A percentile compares a stretch with the other conserved stretches of the same genome.
Evolutionary conservation across 2,888 invertebrate species (phyloP).

Genomic region (Diplolepis rosae): DNA sequence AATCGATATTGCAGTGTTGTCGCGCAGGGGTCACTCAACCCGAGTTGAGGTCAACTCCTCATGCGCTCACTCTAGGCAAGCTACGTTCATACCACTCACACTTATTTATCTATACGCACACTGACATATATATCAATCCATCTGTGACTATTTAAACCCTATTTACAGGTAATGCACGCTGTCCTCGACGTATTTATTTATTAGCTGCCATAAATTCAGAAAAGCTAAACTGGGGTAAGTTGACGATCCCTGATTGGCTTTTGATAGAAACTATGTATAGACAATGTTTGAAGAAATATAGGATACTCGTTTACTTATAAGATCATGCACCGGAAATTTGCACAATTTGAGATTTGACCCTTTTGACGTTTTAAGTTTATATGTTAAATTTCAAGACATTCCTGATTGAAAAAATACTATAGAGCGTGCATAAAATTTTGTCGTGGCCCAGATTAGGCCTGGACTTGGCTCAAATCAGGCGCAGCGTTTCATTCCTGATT

Average conservation of each 20-base stretch:
- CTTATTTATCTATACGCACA: neutral
- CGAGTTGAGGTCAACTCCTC: slow-evolving; percentile 66
- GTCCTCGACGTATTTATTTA: slow-evolving; percentile 11
- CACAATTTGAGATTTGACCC: neutral
- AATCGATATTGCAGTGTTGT: slow-evolving; percentile 72
- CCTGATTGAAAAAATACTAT: neutral
- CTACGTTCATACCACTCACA: neutral
- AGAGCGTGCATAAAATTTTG: too few species aligned
- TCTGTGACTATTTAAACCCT: neutral
- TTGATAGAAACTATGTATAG: too few species aligned
- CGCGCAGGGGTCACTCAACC: slow-evolving; percentile 70
- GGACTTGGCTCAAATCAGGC: too few species aligned
- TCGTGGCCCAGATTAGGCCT: too few species aligned
- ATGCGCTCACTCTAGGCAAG: slow-evolving; percentile 50
- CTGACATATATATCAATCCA: neutral
- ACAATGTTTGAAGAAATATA: neutral
- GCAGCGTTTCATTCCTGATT: too few species aligned
- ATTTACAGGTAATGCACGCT: slow-evolving; percentile 12
- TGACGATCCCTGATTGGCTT: neutral
- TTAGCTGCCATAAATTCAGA: slow-evolving; percentile 8
- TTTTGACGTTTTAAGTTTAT: neutral
- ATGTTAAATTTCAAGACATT: neutral
- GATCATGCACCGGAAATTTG: neutral
- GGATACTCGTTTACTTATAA: neutral
- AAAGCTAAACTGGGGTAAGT: slow-evolving; percentile 21